phyloP scores from a whole-genome alignment of 2,797 vertebrate genomes.

The Babyrousa celebensis region DNA sequence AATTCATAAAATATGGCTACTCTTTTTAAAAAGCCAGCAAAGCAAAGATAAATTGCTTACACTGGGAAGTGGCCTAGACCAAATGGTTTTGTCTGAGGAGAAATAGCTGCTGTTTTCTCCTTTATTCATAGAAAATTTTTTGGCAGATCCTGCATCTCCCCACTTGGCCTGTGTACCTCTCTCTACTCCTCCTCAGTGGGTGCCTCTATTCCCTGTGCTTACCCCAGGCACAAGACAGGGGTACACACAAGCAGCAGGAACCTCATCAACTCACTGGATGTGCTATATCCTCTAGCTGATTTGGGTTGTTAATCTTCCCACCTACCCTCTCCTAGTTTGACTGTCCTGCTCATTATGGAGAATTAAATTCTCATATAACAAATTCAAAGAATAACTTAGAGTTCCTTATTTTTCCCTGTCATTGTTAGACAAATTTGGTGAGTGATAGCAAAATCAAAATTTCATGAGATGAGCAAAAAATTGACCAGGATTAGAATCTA shows the following conservation, averaged over 20 bases:
- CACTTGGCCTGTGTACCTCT: background rate
- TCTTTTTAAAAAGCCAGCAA: background rate
- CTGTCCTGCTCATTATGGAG: background rate
- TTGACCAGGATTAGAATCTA: background rate
- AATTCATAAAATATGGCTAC: background rate
- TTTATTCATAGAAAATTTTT: background rate
- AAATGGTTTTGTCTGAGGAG: background rate
- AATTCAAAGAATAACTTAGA: background rate
- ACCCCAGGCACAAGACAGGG: background rate
- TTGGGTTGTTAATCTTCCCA: background rate
- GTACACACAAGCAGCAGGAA: background rate
- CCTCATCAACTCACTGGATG: no score
- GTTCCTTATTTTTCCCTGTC: constrained; percentile 49
- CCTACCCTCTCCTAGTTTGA: background rate
- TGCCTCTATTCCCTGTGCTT: no score
- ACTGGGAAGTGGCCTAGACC: background rate
- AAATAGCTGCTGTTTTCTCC: background rate
- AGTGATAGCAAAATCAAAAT: background rate
- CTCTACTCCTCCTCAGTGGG: background rate
- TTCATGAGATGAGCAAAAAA: constrained; percentile 57
- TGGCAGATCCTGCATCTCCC: background rate
- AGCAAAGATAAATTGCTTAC: background rate
- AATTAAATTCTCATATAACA: constrained; percentile 10
- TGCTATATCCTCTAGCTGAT: background rate
- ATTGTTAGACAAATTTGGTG: background rate